Evolutionary conservation across 2,113 vertebrate genomes (phyloP).

Genomic region (Phrynosoma blainvillii): DNA sequence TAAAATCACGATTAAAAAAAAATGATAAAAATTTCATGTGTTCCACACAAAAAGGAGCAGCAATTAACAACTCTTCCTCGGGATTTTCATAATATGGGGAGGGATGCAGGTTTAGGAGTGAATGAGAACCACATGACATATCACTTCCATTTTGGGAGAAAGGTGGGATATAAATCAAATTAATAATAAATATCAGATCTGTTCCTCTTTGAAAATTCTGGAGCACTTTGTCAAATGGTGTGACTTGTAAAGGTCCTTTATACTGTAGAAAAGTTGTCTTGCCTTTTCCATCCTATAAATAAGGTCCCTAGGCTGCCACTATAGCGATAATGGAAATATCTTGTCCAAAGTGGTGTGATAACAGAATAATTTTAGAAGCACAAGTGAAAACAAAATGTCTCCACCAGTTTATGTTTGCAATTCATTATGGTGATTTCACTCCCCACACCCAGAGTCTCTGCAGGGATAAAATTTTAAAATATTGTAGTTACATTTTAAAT

Average conservation of each 20-base stretch:
- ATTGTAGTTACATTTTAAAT: not conserved
- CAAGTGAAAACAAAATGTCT: not conserved
- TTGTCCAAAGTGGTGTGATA: not conserved
- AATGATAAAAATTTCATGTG: not conserved
- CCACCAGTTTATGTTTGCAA: not conserved
- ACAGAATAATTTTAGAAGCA: not conserved
- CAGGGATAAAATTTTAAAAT: not conserved
- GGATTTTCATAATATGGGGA: not conserved
- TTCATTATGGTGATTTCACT: not conserved
- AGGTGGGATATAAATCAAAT: no score
- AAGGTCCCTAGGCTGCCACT: not conserved
- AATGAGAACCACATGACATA: not conserved
- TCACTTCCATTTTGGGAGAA: no score
- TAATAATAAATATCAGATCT: not conserved
- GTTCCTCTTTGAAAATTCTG: not conserved
- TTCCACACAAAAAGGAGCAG: not conserved
- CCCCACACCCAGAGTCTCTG: not conserved
- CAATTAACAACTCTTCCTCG: not conserved
- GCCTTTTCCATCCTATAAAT: no score
- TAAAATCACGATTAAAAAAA: not conserved
- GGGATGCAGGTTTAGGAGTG: not conserved
- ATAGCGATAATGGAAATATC: not conserved
- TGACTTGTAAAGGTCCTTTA: not conserved
- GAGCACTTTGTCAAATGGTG: not conserved
- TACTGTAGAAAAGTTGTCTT: not conserved